Percentiles rank a stretch among this genome's conserved stretches.
phyloP scores from a whole-genome alignment of 23 tunicate genomes.

The Styela plicata region DNA sequence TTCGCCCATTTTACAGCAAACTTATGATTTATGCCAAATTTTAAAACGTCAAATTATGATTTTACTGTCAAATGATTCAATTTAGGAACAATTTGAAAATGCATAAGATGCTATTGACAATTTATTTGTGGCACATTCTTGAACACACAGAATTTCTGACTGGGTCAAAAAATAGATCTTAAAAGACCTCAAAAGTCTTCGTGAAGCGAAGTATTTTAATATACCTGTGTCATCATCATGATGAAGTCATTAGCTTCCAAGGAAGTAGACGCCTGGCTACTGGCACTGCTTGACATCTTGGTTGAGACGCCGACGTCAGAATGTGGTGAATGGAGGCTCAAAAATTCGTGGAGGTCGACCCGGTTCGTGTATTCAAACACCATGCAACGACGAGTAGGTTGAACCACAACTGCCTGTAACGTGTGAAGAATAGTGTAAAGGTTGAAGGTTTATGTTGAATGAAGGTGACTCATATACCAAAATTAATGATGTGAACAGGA shows the following conservation, averaged over 20 bases:
- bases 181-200: too few species aligned
- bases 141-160: too few species aligned
- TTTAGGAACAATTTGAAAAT: too few species aligned
- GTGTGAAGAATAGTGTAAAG: background rate
- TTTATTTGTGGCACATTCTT: too few species aligned
- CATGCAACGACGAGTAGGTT: conserved; percentile 42
- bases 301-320: conserved; percentile 37
- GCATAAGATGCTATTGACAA: too few species aligned
- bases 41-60: too few species aligned
- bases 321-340: conserved; percentile 51
- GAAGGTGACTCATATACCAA: background rate
- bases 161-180: too few species aligned
- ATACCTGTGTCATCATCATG: conserved; percentile 29
- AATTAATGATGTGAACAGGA: background rate
- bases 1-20: too few species aligned
- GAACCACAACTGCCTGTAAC: conserved; percentile 51
- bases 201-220: too few species aligned
- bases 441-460: background rate
- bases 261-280: conserved; percentile 25
- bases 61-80: too few species aligned
- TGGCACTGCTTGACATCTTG: conserved; percentile 27
- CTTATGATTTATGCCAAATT: too few species aligned
- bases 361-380: conserved; percentile 52
- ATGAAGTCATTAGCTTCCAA: conserved; percentile 19
- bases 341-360: conserved; percentile 55